phyloP scores from a whole-genome alignment of 92 coral and sea anemone species.

The Umimayanthus kanabou region DNA sequence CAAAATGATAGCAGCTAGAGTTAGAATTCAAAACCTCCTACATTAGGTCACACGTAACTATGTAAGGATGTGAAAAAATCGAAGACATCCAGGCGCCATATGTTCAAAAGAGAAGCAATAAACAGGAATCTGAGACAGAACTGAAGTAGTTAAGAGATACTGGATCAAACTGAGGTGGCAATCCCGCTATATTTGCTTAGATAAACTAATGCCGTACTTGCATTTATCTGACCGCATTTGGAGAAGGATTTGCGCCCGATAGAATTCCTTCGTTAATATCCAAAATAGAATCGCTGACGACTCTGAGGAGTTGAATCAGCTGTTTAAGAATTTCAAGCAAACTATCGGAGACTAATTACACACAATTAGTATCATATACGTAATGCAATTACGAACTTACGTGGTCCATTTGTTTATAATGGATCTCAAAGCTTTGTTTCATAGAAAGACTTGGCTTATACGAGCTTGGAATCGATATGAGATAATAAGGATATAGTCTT shows the following conservation, averaged over 20 bases:
- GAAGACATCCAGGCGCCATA: conserved; percentile 39
- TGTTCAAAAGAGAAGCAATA: conserved; percentile 25
- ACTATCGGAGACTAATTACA: conserved; percentile 30
- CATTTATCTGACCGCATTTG: background rate
- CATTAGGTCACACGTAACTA: background rate
- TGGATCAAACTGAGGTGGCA: background rate
- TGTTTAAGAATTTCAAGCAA: background rate
- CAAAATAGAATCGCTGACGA: background rate
- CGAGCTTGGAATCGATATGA: background rate
- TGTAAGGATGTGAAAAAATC: background rate
- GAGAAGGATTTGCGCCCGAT: conserved; percentile 17
- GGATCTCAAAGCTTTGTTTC: background rate
- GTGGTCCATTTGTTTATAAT: background rate
- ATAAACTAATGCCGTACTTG: background rate
- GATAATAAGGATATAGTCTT: conserved; percentile 3
- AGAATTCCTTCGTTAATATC: conserved; percentile 16
- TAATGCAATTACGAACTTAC: conserved; percentile 20
- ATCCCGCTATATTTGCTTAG: background rate
- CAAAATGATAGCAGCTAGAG: background rate
- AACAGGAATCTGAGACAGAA: background rate
- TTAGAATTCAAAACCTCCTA: background rate
- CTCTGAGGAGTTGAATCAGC: background rate
- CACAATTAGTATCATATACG: conserved; percentile 8
- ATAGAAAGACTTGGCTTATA: background rate
- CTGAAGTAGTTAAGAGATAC: background rate